phyloP scores from a whole-genome alignment of 2,888 invertebrate genomes.

The Chorisops tibialis region DNA sequence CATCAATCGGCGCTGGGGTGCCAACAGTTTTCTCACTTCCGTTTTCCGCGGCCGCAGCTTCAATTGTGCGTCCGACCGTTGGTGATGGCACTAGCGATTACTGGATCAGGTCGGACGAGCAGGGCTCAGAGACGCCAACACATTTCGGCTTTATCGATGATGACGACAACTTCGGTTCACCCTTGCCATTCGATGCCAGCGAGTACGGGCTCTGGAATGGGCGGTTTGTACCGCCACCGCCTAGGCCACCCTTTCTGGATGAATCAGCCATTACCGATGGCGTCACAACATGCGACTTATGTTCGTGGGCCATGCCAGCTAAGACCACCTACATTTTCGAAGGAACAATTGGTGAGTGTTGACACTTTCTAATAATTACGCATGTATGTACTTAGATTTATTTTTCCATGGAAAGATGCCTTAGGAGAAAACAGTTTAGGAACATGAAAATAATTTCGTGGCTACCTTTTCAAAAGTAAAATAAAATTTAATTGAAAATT shows the following conservation, averaged over 20 bases:
- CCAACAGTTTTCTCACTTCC: slow-evolving; percentile 19
- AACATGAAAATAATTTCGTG: no score
- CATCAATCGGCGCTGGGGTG: neutral
- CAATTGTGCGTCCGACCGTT: neutral
- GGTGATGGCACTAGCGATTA: neutral
- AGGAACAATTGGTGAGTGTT: slow-evolving; percentile 58
- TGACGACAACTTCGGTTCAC: slow-evolving; percentile 52
- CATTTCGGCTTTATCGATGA: slow-evolving; percentile 36
- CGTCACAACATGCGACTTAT: slow-evolving; percentile 70
- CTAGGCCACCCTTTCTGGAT: slow-evolving; percentile 63
- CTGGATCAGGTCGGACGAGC: neutral
- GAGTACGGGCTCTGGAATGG: slow-evolving; percentile 53
- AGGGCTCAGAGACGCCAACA: neutral
- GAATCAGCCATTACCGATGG: slow-evolving; percentile 63
- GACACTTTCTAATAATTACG: no score
- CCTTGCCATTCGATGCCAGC: slow-evolving; percentile 52
- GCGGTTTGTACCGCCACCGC: slow-evolving; percentile 65
- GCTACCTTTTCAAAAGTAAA: neutral
- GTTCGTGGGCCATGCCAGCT: slow-evolving; percentile 62
- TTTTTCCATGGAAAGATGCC: no score
- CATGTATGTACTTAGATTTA: no score
- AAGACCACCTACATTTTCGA: slow-evolving; percentile 58
- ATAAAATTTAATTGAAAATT: no score
- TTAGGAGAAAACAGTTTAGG: no score
- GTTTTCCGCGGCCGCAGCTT: slow-evolving; percentile 1